Percentiles rank a stretch among this genome's conserved stretches.
Evolutionary conservation across 2,113 vertebrate genomes (phyloP).

Genomic region (Echinops telfairi): DNA sequence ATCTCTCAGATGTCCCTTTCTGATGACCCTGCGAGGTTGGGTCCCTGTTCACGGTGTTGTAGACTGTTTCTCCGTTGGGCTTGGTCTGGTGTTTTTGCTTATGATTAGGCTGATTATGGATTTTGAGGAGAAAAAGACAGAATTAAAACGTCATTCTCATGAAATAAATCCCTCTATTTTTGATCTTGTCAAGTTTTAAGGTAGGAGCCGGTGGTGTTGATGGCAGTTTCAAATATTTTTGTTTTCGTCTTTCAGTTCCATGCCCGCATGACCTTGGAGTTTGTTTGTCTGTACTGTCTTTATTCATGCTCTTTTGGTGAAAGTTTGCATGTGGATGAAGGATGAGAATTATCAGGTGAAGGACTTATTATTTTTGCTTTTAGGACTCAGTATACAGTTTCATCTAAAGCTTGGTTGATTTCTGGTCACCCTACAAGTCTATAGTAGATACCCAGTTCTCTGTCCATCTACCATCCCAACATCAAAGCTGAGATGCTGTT

Average conservation of each 20-base stretch:
- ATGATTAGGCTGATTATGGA: not conserved
- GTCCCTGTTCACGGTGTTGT: not conserved
- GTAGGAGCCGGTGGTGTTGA: not conserved
- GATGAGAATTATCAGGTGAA: not conserved
- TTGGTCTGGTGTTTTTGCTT: slow-evolving; percentile 19
- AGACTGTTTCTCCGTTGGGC: not conserved
- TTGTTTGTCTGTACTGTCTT: not conserved
- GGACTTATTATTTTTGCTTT: not conserved
- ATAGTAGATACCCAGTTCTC: not conserved
- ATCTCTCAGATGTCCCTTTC: not conserved
- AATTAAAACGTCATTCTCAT: not conserved
- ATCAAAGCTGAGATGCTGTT: not conserved
- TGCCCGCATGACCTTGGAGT: not conserved
- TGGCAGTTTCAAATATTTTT: not conserved
- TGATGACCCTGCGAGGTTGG: not conserved
- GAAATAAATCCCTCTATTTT: not conserved
- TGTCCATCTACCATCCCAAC: not conserved
- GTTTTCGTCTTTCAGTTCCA: slow-evolving; percentile 32
- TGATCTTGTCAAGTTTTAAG: not conserved
- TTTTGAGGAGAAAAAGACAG: slow-evolving; percentile 1
- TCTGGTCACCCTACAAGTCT: not conserved
- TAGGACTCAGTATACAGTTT: not conserved
- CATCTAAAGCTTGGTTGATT: not conserved
- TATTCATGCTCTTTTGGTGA: slow-evolving; percentile 8
- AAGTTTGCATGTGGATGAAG: not conserved